Evolutionary conservation across 2,888 invertebrate genomes (phyloP).

Genomic region (Diarsia dahlii): DNA sequence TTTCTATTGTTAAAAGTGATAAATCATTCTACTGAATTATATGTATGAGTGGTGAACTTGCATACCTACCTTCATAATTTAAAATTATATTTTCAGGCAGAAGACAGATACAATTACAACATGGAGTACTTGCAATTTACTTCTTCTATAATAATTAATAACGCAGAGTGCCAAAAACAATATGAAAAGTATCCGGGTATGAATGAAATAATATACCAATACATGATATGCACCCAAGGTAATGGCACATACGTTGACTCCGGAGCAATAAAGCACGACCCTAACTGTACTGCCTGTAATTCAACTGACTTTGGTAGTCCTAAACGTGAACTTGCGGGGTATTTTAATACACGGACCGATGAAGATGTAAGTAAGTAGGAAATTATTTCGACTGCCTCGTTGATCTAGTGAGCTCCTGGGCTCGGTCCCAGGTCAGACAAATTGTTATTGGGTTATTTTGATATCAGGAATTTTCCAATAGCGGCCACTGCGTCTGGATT

Average conservation of each 20-base stretch:
- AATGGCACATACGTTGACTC: conserved; percentile 64
- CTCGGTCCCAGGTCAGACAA: too few relatives aligned
- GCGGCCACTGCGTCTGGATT: too few relatives aligned
- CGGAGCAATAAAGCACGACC: conserved; percentile 1
- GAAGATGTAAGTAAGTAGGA: background rate
- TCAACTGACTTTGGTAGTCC: background rate
- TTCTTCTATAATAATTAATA: conserved; percentile 61
- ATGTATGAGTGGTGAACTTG: too few relatives aligned
- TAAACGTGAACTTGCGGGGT: background rate
- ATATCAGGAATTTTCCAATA: too few relatives aligned
- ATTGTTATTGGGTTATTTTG: too few relatives aligned
- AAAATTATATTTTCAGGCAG: conserved; percentile 59
- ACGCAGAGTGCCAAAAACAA: conserved; percentile 64
- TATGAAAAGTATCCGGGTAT: conserved; percentile 59
- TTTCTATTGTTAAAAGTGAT: too few relatives aligned
- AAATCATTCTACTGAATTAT: too few relatives aligned
- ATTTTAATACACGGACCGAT: background rate
- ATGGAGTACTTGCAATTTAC: conserved; percentile 62
- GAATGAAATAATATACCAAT: conserved; percentile 67
- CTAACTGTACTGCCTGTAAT: too few relatives aligned
- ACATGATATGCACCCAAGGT: conserved; percentile 73
- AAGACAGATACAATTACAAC: conserved; percentile 64
- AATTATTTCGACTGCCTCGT: background rate
- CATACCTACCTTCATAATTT: background rate
- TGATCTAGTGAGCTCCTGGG: too few relatives aligned